Evolutionary conservation across 1,140 invertebrate genomes (phyloP), one percentile per base, ranked within the genome.

Genomic region (Microplitis demolitor): DNA sequence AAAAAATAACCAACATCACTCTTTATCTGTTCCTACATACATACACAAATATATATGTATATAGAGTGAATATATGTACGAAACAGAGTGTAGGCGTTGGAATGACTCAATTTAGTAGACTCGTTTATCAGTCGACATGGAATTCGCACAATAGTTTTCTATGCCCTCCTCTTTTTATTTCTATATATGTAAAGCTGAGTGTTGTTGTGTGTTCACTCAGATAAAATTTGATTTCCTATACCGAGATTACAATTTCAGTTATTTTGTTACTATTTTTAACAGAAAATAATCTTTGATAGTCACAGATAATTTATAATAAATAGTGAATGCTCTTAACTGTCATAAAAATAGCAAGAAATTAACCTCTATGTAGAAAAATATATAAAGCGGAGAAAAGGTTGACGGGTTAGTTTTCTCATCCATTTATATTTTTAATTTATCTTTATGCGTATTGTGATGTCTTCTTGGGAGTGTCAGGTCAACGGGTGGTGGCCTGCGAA

Each of bases 121-220:
- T 78, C 77, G 76, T 81, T 79, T 79, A 78, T 81, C 78, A 81
- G 77, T 79, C 76, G 75, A 74, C 74, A 78, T 76, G 72, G 73
- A 79, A 78, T 79, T 73, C 76, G 50, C 34, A 56, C 45, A 51
- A 63, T 58, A 58, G n/a, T 61, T 16, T 35, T 39, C 34, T 34
- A 63, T 50, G 37, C 13, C 50, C 50, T 24, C 8, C 34, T 6
- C 33, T 60, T 53, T 14, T 58, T 58, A 31, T 60, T 53, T 14
- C 37, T 58, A 31, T 45, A 3, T 51, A 31, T 35, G 45, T 58
- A 58, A 58, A 58, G 14, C 24, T 58, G 56, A 58, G 24, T 58
- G 16, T 58, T n/a, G 51, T 13, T 24, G 24, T 24, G 56, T 58
- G 16, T 16, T 24, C 16, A 14, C 13, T 58, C 9, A 0, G 31